Evolutionary conservation across 2,113 vertebrate genomes (phyloP).

Genomic region (Shinisaurus crocodilurus): DNA sequence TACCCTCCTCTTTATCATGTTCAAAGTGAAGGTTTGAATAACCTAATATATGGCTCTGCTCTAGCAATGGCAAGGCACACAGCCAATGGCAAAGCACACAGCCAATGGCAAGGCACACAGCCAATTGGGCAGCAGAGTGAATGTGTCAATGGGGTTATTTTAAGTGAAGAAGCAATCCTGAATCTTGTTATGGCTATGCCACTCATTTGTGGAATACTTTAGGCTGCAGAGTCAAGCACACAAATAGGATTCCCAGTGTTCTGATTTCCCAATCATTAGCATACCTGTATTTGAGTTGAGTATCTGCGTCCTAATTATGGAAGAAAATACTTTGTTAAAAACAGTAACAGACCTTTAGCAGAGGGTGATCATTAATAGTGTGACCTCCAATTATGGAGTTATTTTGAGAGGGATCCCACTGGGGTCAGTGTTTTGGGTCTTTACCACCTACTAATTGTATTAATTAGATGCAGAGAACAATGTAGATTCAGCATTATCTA

Average conservation of each 20-base stretch:
- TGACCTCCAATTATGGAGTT: conserved; percentile 15
- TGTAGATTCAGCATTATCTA: conserved; percentile 45
- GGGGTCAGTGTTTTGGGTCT: background rate
- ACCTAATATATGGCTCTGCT: background rate
- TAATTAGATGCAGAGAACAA: conserved; percentile 51
- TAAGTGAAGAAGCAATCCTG: background rate
- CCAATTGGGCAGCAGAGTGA: no score
- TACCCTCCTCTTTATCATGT: background rate
- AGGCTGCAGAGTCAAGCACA: background rate
- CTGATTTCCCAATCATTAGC: background rate
- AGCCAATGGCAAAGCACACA: no score
- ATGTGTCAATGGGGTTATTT: background rate
- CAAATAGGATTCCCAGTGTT: background rate
- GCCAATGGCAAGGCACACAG: background rate
- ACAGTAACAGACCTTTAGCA: conserved; percentile 34
- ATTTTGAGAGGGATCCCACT: conserved; percentile 26
- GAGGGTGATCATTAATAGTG: background rate
- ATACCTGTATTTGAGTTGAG: background rate
- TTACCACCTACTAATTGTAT: conserved; percentile 43
- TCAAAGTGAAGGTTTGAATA: background rate
- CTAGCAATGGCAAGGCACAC: background rate
- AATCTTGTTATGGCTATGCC: background rate
- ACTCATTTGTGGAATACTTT: background rate
- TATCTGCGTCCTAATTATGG: background rate
- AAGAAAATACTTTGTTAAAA: conserved; percentile 6